Base-by-base conservation (phyloP, 1,140 invertebrate species). In the Cherax quadricarinatus region DNA sequence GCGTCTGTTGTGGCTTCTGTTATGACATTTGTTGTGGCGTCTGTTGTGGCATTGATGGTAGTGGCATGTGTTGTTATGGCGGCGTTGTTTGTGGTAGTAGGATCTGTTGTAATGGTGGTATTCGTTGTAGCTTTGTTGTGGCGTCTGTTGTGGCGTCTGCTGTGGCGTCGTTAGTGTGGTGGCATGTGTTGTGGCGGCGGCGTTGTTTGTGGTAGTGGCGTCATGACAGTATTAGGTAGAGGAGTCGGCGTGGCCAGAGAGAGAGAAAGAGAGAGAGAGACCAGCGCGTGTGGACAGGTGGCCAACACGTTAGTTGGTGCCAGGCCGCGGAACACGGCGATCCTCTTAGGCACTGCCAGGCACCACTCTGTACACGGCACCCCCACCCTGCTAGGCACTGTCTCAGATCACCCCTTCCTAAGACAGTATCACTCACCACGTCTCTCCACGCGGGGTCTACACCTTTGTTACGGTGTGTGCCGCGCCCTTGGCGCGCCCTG, bases 261-360 rank as follows among this genome's bases (percentile, higher is more conserved):
- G 62, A 7, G 12, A 3, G 30, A 7, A 0, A 49, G 79, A 30
- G 41, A 48, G 62, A 7, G 12, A 3, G 30, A 7, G 9, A 18
- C 4, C 48, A 6, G 41, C 30, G 82, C 53, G 14, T 9, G 62
- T 21, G 7, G 30, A 10, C 83, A 85, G 83, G 83, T 85, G 70
- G 24, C 60, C 49, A 70, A 48, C 83, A 85, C 60, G 83, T 85
- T 85, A 85, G 83, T 85, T 41, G n/a, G 62, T 85, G 60, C 49
- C 83, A 48, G 62, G 83, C 70, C 83, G 30, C n/a, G 16, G 83
- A 24, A 18, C n/a, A 85, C 60, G 53, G 62, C 66, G 66, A 18
- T n/a, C 16, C 70, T 10, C 24, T 57, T 16, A 24, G 30, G 60
- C 83, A 24, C 62, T 62, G 24, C 24, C 12, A 48, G 83, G 41